Conservation (phyloP, 2,888 invertebrate species). For the Pammene aurita region DNA sequence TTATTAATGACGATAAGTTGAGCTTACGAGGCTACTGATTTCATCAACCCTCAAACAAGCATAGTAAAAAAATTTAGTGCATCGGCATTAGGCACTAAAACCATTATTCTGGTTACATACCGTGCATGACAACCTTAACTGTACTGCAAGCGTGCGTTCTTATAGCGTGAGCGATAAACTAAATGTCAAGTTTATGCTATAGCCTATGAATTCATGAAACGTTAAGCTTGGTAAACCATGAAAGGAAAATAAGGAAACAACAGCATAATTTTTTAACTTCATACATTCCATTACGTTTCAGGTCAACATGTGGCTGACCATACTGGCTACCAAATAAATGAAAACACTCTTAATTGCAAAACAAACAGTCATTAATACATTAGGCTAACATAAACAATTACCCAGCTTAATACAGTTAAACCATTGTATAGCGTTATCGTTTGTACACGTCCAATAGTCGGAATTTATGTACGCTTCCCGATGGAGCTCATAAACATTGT, state of each 20-base stretch:
- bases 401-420: conserved; percentile 60
- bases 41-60: background rate
- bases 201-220: conserved; percentile 32
- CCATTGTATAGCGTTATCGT: conserved; percentile 68
- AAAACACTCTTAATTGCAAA: conserved; percentile 16
- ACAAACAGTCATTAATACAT: conserved; percentile 29
- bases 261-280: background rate
- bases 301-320: background rate
- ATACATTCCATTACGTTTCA: conserved; percentile 7
- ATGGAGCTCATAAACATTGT: conserved; percentile 80
- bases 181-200: conserved; percentile 37
- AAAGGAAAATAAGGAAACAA: conserved; percentile 20
- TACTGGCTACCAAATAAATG: background rate
- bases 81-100: conserved; percentile 9
- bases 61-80: conserved; percentile 1
- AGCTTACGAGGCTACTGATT: too few species aligned
- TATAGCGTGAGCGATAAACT: conserved; percentile 37
- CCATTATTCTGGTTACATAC: conserved; percentile 17
- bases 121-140: conserved; percentile 27
- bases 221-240: conserved; percentile 26
- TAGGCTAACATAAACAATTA: conserved; percentile 57
- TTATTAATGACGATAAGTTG: too few species aligned
- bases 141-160: conserved; percentile 33
- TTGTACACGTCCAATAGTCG: conserved; percentile 67
- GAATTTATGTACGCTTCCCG: conserved; percentile 78